Conservation (phyloP, 2,113 vertebrate genomes). For the Callospermophilus lateralis region DNA sequence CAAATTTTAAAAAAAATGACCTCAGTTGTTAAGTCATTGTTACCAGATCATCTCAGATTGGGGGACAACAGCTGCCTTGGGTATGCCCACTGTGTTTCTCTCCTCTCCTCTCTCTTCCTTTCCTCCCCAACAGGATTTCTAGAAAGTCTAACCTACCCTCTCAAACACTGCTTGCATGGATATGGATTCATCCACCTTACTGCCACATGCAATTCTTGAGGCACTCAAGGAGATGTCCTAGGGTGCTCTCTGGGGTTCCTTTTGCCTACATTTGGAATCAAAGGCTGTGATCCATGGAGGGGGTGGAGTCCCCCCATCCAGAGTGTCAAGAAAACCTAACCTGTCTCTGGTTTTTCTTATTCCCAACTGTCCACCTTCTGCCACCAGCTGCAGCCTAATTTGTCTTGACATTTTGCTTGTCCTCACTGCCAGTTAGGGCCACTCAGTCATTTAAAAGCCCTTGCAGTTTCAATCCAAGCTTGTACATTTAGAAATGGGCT, state of each 20-base stretch:
- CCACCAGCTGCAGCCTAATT: not conserved
- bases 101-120: not conserved
- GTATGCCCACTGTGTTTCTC: slow-evolving; percentile 24
- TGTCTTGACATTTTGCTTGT: slow-evolving; percentile 38
- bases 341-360: slow-evolving; percentile 38
- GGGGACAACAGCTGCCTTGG: not conserved
- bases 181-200: not conserved
- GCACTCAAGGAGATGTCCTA: not conserved
- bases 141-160: slow-evolving; percentile 27
- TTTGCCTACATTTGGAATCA: slow-evolving; percentile 18
- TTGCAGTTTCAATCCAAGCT: slow-evolving; percentile 15
- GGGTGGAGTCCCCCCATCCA: too few relatives aligned
- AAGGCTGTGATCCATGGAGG: slow-evolving; percentile 4
- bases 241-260: slow-evolving; percentile 5
- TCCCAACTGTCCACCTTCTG: not conserved
- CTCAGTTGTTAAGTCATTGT: slow-evolving; percentile 9
- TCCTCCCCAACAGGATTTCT: slow-evolving; percentile 27
- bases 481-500: slow-evolving; percentile 6
- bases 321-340: slow-evolving; percentile 31
- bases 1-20: too few relatives aligned
- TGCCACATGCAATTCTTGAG: not conserved
- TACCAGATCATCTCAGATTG: not conserved
- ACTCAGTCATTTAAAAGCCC: slow-evolving; percentile 53
- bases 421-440: slow-evolving; percentile 12
- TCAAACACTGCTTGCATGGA: not conserved